Conservation (phyloP, 2,888 invertebrate genomes). For the Odontocolon sp. region DNA sequence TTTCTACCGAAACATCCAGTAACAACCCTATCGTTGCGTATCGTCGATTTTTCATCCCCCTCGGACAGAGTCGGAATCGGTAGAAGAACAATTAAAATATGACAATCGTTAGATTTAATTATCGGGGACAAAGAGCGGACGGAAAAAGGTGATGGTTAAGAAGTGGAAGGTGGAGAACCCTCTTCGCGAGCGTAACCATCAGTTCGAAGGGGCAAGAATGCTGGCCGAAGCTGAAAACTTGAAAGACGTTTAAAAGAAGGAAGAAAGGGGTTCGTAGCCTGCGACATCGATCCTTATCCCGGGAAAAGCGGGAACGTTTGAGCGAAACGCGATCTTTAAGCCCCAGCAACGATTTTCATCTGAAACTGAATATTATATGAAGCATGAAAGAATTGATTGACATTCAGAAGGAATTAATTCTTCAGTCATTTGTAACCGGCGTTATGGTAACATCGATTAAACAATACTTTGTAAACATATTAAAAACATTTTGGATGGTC, state of each 20-base stretch:
- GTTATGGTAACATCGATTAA: conserved; percentile 70
- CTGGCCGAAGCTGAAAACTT: conserved; percentile 76
- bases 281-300: conserved; percentile 13
- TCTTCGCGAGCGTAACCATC: conserved; percentile 21
- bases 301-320: conserved; percentile 37
- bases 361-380: conserved; percentile 69
- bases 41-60: conserved; percentile 31
- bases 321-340: conserved; percentile 42
- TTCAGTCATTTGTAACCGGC: conserved; percentile 72
- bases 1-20: conserved; percentile 61
- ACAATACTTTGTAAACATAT: neutral
- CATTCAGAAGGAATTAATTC: conserved; percentile 70
- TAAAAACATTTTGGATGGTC: no score
- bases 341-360: no score
- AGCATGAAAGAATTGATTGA: conserved; percentile 69
- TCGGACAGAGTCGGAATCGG: conserved; percentile 35
- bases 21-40: conserved; percentile 54
- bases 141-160: conserved; percentile 43
- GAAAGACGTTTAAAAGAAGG: conserved; percentile 77
- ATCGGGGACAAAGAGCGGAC: conserved; percentile 73
- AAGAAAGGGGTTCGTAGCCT: conserved; percentile 65
- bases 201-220: conserved; percentile 68
- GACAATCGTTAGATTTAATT: conserved; percentile 80
- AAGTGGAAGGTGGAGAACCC: conserved; percentile 30
- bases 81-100: conserved; percentile 79